phyloP scores from a whole-genome alignment of 2,797 vertebrate species.

The Catharus ustulatus region DNA sequence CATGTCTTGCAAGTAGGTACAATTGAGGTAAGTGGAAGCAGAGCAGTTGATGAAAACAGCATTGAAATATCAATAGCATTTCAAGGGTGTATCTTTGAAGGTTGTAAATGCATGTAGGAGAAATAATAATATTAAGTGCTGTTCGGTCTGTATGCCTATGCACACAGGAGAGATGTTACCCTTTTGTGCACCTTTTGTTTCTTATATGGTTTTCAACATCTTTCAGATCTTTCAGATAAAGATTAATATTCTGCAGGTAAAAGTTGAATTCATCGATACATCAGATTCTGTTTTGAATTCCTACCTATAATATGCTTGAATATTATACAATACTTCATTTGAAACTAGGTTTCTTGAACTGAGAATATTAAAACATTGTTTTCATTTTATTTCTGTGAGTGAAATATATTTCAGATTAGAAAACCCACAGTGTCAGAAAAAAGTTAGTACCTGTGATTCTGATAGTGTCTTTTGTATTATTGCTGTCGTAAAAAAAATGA shows the following conservation, averaged over 20 bases:
- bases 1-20: background rate
- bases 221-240: background rate
- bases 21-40: background rate
- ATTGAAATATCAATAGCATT: constrained; percentile 1
- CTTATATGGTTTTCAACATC: constrained; percentile 8
- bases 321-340: background rate
- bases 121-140: background rate
- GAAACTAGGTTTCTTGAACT: background rate
- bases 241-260: background rate
- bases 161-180: background rate
- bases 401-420: background rate
- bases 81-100: background rate
- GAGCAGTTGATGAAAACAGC: background rate
- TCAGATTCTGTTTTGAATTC: constrained; percentile 11
- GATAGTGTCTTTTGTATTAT: background rate
- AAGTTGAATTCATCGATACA: background rate
- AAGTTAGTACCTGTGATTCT: background rate
- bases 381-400: constrained; percentile 13
- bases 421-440: background rate
- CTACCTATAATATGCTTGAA: background rate
- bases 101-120: background rate
- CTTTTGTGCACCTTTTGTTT: background rate
- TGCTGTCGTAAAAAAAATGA: background rate
- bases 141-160: background rate
- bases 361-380: constrained; percentile 19